Conservation (phyloP, 2,113 vertebrate genomes). For the Calidris pygmaea region DNA sequence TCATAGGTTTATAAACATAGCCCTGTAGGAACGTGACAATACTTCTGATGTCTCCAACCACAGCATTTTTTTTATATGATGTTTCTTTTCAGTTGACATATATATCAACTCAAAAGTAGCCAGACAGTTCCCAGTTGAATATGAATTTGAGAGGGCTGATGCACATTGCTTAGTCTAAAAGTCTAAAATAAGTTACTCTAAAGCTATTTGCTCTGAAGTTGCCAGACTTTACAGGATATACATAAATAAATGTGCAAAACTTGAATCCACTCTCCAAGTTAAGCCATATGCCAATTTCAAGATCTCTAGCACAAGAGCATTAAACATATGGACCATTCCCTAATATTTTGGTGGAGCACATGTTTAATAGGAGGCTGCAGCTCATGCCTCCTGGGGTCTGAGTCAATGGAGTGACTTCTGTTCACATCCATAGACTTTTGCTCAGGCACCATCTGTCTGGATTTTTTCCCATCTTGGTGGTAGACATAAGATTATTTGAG, state of each 20-base stretch:
- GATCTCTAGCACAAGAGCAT: background rate
- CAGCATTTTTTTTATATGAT: slow-evolving; percentile 11
- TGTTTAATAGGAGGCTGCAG: background rate
- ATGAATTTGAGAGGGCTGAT: slow-evolving; percentile 15
- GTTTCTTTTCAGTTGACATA: slow-evolving; percentile 21
- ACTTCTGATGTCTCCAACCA: background rate
- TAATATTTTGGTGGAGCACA: background rate
- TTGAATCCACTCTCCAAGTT: background rate
- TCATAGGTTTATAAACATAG: background rate
- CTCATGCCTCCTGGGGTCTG: background rate
- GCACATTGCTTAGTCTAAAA: background rate
- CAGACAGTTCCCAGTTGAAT: slow-evolving; percentile 7
- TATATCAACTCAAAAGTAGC: slow-evolving; percentile 19
- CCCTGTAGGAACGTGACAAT: background rate
- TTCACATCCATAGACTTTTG: background rate
- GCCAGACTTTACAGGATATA: slow-evolving; percentile 5
- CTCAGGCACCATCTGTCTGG: background rate
- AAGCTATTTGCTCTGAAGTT: slow-evolving; percentile 27
- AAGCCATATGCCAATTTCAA: background rate
- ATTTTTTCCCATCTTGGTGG: background rate
- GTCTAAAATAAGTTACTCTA: slow-evolving; percentile 20
- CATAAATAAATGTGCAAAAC: slow-evolving; percentile 6
- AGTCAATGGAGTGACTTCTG: background rate
- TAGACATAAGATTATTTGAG: background rate
- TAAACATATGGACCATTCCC: background rate